Evolutionary conservation across 2,888 invertebrate species (phyloP).

Genomic region (Drosophila meridionalis): DNA sequence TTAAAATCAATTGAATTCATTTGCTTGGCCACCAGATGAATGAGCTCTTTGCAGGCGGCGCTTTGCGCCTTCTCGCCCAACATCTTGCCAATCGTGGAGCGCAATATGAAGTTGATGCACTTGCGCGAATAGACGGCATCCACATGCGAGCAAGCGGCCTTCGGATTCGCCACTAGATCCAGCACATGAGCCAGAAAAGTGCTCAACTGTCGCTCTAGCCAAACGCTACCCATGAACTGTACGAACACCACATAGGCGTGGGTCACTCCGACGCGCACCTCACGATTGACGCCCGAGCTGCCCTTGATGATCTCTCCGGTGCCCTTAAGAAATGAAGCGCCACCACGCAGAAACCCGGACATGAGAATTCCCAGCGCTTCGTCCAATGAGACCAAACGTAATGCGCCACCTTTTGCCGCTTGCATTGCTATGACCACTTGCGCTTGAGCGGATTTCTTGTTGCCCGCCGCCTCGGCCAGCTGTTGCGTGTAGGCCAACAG

Average conservation of each 20-base stretch:
- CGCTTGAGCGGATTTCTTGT: conserved; percentile 74
- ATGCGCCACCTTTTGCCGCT: conserved; percentile 74
- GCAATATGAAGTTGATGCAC: conserved; percentile 97
- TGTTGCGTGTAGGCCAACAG: conserved; percentile 90
- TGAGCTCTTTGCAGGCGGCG: conserved; percentile 97
- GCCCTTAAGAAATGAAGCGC: conserved; percentile 96
- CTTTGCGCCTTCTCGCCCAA: conserved; percentile 98
- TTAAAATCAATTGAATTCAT: conserved; percentile 98
- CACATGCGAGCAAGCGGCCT: conserved; percentile 97
- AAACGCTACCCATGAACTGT: conserved; percentile 95
- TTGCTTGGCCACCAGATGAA: conserved; percentile 95
- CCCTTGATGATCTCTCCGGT: conserved; percentile 98
- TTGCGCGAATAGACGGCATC: conserved; percentile 99
- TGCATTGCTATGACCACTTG: conserved; percentile 58
- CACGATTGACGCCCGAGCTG: conserved; percentile 95
- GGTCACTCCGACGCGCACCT: conserved; percentile 98
- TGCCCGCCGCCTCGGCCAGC: conserved; percentile 86
- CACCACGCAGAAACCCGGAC: conserved; percentile 97
- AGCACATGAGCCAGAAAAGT: conserved; percentile 95
- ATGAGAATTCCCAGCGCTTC: conserved; percentile 96
- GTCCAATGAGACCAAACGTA: conserved; percentile 90
- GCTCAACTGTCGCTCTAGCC: conserved; percentile 97
- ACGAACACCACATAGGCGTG: conserved; percentile 98
- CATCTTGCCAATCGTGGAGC: conserved; percentile 96
- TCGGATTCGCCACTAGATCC: conserved; percentile 97